Base-by-base conservation (phyloP, 1,140 invertebrate genomes). In the Lepidostoma basale region DNA sequence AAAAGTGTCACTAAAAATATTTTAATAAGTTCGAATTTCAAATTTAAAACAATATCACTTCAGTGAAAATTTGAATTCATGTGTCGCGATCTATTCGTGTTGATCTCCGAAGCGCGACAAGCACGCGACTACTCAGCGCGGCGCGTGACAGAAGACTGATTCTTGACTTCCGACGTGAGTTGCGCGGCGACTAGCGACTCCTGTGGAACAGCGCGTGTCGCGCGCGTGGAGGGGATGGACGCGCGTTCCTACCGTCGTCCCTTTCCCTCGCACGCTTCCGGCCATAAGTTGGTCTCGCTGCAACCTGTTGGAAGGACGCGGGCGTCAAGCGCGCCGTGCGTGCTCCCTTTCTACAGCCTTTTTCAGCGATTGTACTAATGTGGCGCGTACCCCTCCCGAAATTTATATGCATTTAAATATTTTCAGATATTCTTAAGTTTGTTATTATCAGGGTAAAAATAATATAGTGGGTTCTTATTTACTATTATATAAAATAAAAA, bases 221-320 rank as follows among this genome's bases (percentile, higher is more conserved):
- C 20, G 14, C 12, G 42, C 40, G 16, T 45, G 60, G 60, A 18
- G 40, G 60, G 60, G 60, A 62, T 45, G 39, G 26, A 62, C 22
- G 60, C 60, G 47, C 60, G 60, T 49, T 30, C 14, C n/a, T 47
- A 18, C 18, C 18, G 42, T 18, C 16, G 60, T 62, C 42, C 20
- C 60, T 6, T 44, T 62, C 60, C 9, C 3, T 28, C 42, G 16
- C 40, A 49, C 28, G 9, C 18, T 12, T 42, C 26, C 60, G 40
- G 26, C 16, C 23, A 62, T 62, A 40, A 22, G 26, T 5, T 18
- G 45, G 9, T 62, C 42, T 62, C 60, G 23, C 20, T 12, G 23
- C 56, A 60, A 60, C 56, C 56, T 49, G 60, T 47, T 49, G 28
- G 44, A 22, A 45, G 60, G 18, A 30, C 54, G 54, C 44, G 60